Conservation (phyloP, 2,113 vertebrate genomes). For the Aix galericulata region DNA sequence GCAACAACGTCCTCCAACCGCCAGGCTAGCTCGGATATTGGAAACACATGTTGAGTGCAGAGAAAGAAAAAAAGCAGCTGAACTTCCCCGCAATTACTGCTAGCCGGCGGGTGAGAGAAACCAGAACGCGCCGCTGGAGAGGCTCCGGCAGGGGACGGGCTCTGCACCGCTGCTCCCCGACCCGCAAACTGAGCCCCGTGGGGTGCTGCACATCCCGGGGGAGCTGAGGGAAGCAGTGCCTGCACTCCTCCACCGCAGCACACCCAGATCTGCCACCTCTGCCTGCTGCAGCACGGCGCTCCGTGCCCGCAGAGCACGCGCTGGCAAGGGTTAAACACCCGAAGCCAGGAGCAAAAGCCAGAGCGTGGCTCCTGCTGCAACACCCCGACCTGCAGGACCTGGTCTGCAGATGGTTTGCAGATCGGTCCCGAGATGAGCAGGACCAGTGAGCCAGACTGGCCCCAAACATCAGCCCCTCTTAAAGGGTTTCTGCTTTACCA, state of each 20-base stretch:
- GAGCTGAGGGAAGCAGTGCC: background rate
- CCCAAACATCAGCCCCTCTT: background rate
- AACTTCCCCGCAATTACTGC: constrained; percentile 13
- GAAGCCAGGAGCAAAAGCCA: background rate
- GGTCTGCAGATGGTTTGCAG: background rate
- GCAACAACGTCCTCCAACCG: constrained; percentile 28
- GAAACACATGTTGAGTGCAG: constrained; percentile 68
- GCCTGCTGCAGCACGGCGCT: background rate
- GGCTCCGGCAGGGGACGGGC: background rate
- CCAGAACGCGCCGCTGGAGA: constrained; percentile 3
- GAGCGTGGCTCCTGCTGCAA: background rate
- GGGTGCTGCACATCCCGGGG: background rate
- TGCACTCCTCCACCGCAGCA: background rate
- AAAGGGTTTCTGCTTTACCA: background rate
- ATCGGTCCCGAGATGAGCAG: background rate
- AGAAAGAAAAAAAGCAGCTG: constrained; percentile 47
- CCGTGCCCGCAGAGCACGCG: accelerated
- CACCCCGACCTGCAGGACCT: background rate
- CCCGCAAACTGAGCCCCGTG: background rate
- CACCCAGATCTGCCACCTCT: no score
- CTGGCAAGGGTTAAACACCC: background rate
- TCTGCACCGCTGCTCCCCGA: background rate
- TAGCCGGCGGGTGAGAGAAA: constrained; percentile 58
- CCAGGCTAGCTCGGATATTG: constrained; percentile 24
- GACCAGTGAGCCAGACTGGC: background rate